Evolutionary conservation across 2,797 vertebrate genomes (phyloP), one percentile per base, ranked within the genome.

Genomic region (Pagetopsis macropterus): DNA sequence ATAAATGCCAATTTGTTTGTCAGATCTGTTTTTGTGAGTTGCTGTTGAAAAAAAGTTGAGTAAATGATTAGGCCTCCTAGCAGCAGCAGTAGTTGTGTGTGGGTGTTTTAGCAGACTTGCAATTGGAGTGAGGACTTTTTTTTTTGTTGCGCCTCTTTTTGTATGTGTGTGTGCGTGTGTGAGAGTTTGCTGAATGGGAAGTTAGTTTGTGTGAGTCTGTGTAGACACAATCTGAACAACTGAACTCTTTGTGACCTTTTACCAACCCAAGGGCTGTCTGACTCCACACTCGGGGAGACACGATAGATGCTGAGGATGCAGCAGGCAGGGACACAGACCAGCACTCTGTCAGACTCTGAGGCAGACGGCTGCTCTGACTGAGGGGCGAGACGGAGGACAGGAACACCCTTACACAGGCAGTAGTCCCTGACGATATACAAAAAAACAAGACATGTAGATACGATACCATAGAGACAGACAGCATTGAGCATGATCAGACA

Each of bases 281-380:
- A 88, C 84, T 72, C 33, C 15, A 78, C 75, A 76, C 77, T 90
- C 76, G 37, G 77, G 57, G 58, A 87, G 70, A 83, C 74, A 85
- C 61, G 75, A 79, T 87, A 81, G 85, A 87, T 19, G 80, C 78
- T 88, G 89, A 90, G 61, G 74, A 89, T 84, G 80, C 79, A 82
- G 64, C 77, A 86, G 69, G 84, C 84, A 68, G 74, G 74, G 72
- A 84, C 76, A 62, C 76, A 52, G 55, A 78, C 63, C 75, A 61
- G 68, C 50, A 75, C 54, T 66, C 77, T 43, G 82, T 78, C 62
- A 82, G 75, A 89, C 85, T 84, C 66, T 64, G 70, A 84, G 60
- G 61, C 61, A 77, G 78, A 83, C 40, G 65, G 76, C 83, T 76
- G 79, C 70, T 76, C 66, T 44, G 49, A 70, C 43, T 23, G 65